A percentile compares a stretch with the other conserved stretches of the same genome.
Evolutionary conservation across 2,113 vertebrate genomes (phyloP).

Genomic region (Polypterus senegalus): DNA sequence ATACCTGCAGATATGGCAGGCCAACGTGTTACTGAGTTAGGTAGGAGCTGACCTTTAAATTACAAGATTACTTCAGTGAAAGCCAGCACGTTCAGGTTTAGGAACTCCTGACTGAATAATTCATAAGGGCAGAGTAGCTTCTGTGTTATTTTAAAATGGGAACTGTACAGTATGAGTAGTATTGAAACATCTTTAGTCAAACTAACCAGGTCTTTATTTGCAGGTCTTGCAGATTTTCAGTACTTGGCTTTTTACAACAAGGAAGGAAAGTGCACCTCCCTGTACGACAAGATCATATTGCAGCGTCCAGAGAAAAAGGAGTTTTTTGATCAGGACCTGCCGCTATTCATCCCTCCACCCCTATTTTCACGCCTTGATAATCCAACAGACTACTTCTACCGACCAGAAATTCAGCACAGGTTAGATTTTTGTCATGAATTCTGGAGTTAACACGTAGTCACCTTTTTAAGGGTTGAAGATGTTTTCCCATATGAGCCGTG

Average conservation of each 20-base stretch:
- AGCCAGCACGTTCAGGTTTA: too few relatives aligned
- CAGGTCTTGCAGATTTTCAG: slow-evolving; percentile 83
- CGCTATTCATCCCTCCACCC: slow-evolving; percentile 78
- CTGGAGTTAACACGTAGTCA: background rate
- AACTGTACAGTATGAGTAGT: too few relatives aligned
- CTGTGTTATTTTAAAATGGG: too few relatives aligned
- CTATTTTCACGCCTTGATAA: slow-evolving; percentile 89
- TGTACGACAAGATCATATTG: slow-evolving; percentile 81
- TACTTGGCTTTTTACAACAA: slow-evolving; percentile 67
- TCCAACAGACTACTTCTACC: slow-evolving; percentile 78
- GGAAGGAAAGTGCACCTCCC: slow-evolving; percentile 47
- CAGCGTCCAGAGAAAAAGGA: slow-evolving; percentile 69
- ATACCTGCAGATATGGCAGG: too few relatives aligned
- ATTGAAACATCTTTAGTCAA: too few relatives aligned
- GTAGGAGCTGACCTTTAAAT: too few relatives aligned
- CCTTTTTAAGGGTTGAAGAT: background rate
- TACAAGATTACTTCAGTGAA: too few relatives aligned
- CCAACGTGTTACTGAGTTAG: too few relatives aligned
- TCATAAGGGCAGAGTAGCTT: too few relatives aligned
- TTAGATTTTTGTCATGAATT: slow-evolving; percentile 17
- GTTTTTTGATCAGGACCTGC: slow-evolving; percentile 71
- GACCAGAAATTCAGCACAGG: slow-evolving; percentile 68
- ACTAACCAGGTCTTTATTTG: background rate
- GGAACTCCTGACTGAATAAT: too few relatives aligned
- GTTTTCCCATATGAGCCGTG: background rate